These are phyloP conservation scores for Stenodema calcarata DNA, from an alignment of 2,888 invertebrate genomes.

Conservation along the genomic window DNA sequence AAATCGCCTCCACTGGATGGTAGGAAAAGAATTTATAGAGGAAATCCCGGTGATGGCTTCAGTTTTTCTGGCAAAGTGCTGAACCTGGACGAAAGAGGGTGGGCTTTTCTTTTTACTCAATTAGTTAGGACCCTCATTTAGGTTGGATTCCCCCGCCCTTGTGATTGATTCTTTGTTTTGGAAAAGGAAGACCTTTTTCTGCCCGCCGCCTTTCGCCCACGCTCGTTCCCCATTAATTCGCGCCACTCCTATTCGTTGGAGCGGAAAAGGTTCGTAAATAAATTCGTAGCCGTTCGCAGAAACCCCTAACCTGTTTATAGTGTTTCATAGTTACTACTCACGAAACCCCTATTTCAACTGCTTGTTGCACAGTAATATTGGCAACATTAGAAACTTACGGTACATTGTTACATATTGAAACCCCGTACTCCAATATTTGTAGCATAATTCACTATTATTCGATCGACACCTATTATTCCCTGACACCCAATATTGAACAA, in stretches of 20 bases:
- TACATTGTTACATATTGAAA: too few relatives aligned
- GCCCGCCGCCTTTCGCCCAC: not conserved
- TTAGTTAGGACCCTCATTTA: conserved; percentile 15
- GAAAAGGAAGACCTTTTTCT: not conserved
- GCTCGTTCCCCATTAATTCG: not conserved
- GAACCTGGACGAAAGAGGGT: not conserved
- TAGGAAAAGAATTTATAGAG: not conserved
- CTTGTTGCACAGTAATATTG: too few relatives aligned
- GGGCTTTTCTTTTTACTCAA: conserved; percentile 1
- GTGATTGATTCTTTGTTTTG: conserved; percentile 19
- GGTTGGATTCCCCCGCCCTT: not conserved
- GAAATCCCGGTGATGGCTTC: not conserved
- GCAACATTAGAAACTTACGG: too few relatives aligned
- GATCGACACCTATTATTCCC: too few relatives aligned
- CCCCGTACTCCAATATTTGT: too few relatives aligned
- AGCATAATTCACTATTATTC: too few relatives aligned
- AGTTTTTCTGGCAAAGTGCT: not conserved
- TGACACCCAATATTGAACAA: too few relatives aligned
- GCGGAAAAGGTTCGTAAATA: not conserved
- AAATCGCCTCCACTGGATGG: not conserved
- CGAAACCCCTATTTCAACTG: too few relatives aligned
- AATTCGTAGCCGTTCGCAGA: not conserved
- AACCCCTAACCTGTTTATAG: too few relatives aligned
- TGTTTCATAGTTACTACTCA: too few relatives aligned
- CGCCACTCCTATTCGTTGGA: not conserved